Evolutionary conservation across 2,797 vertebrate species (phyloP).

Genomic region (Petrocephalus schoutedeni): DNA sequence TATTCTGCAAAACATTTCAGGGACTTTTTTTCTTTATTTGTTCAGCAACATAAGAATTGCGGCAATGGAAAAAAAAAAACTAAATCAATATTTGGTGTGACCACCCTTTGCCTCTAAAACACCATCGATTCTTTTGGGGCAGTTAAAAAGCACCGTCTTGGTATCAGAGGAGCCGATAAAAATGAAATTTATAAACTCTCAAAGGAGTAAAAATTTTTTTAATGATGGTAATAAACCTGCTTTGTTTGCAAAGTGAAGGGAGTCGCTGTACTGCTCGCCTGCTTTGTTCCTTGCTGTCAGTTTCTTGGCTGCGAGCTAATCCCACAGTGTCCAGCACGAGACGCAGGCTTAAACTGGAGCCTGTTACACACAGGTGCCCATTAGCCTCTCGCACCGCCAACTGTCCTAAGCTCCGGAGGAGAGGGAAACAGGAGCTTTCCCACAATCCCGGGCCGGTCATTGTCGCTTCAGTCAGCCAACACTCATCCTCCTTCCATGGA

Average conservation of each 20-base stretch:
- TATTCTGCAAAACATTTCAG: not conserved
- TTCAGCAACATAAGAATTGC: not conserved
- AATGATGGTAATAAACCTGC: not conserved
- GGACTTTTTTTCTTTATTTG: not conserved
- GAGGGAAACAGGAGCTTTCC: not conserved
- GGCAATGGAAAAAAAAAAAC: not conserved
- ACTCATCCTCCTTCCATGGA: not conserved
- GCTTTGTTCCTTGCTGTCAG: not conserved
- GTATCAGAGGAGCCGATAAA: not conserved
- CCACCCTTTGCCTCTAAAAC: not conserved
- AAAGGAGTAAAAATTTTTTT: not conserved
- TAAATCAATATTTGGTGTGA: not conserved
- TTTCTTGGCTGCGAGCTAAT: not conserved
- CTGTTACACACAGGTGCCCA: not conserved
- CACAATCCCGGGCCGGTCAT: not conserved
- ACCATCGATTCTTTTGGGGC: not conserved
- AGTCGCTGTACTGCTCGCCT: not conserved
- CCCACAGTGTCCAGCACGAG: not conserved
- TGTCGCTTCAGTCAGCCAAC: not conserved
- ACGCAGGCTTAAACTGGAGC: not conserved
- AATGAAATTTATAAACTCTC: not conserved
- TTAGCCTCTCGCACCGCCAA: slow-evolving; percentile 19
- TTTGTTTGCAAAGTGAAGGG: not conserved
- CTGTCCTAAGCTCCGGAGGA: not conserved
- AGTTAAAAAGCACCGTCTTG: not conserved